Evolutionary conservation across 2,797 vertebrate genomes (phyloP).

Genomic region (Mallotus villosus): DNA sequence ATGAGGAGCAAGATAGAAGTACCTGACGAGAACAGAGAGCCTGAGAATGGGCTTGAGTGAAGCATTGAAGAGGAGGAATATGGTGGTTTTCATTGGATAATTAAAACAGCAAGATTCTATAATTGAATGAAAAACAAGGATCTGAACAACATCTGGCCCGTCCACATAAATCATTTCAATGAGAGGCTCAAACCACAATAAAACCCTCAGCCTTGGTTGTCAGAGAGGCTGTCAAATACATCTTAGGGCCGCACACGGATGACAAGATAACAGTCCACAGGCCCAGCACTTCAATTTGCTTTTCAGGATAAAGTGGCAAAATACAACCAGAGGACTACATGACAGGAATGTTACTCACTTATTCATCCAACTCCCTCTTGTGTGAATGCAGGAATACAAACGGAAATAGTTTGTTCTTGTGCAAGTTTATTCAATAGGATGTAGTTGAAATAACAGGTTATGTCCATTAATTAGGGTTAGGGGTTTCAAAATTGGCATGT

Average conservation of each 20-base stretch:
- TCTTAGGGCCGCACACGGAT: conserved; percentile 56
- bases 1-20: conserved; percentile 26
- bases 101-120: conserved; percentile 82
- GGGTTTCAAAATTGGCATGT: conserved; percentile 11
- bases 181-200: conserved; percentile 75
- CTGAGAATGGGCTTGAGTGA: conserved; percentile 72
- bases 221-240: conserved; percentile 69
- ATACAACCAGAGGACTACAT: conserved; percentile 29
- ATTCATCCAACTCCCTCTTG: conserved; percentile 8
- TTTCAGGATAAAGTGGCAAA: conserved; percentile 49
- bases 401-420: background rate
- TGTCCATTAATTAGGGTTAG: background rate
- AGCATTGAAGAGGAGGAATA: conserved; percentile 70
- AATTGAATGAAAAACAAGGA: conserved; percentile 83
- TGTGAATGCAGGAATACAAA: background rate
- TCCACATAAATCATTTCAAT: conserved; percentile 81
- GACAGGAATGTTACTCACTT: conserved; percentile 44
- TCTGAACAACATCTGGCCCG: conserved; percentile 82
- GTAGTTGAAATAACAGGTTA: conserved; percentile 1
- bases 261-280: conserved; percentile 66
- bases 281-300: conserved; percentile 59
- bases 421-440: too few species aligned
- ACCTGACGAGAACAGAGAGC: conserved; percentile 65
- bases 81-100: conserved; percentile 79
- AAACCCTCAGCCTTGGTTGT: conserved; percentile 71